Conservation (phyloP, 2,113 vertebrate genomes). For the Sitta europaea region DNA sequence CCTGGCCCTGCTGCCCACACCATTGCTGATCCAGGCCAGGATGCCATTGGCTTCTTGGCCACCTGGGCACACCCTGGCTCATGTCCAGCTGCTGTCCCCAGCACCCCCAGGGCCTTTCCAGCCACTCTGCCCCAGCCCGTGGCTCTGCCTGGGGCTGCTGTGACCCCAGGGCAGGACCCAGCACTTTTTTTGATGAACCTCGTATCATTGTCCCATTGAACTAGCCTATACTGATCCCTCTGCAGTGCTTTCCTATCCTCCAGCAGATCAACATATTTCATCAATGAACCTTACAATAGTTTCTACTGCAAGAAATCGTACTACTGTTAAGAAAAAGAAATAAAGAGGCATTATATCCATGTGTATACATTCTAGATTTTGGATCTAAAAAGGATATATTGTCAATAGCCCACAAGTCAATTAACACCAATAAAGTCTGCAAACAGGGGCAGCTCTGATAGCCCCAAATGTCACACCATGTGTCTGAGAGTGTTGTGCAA, state of each 20-base stretch:
- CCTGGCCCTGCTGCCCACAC: neutral
- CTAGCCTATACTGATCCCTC: neutral
- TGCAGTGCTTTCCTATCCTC: neutral
- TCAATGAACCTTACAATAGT: neutral
- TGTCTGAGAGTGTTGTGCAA: neutral
- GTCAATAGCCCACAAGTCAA: neutral
- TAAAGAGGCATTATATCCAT: neutral
- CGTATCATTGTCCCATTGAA: neutral
- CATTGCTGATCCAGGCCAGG: neutral
- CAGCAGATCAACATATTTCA: neutral
- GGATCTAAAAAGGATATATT: neutral
- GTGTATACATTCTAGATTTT: neutral
- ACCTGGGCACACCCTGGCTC: neutral
- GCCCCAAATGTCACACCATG: neutral
- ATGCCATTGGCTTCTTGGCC: neutral
- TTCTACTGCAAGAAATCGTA: neutral
- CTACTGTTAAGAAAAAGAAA: neutral
- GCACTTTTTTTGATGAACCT: neutral
- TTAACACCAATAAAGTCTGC: neutral
- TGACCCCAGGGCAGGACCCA: neutral
- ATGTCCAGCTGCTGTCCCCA: neutral
- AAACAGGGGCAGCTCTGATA: neutral
- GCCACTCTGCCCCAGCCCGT: neutral
- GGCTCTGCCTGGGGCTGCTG: accelerated
- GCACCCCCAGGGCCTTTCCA: neutral